A percentile compares a stretch with the other conserved stretches of the same genome.
Evolutionary conservation across 2,797 vertebrate species (phyloP).

Genomic region (Amphiprion clarkii): DNA sequence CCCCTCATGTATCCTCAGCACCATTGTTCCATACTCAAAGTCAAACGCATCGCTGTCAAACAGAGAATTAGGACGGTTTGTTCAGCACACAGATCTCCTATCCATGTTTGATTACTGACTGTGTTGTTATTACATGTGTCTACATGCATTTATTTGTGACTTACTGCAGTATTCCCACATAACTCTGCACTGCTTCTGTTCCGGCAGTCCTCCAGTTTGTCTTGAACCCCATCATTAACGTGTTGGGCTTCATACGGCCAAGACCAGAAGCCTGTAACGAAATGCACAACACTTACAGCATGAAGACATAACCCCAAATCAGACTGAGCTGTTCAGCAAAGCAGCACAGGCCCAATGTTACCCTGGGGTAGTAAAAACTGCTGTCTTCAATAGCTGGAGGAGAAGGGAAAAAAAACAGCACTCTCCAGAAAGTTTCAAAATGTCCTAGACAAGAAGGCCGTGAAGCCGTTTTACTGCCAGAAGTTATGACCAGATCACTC

Average conservation of each 20-base stretch:
- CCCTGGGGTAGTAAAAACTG: conserved; percentile 25
- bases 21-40: conserved; percentile 92
- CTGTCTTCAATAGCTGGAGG: conserved; percentile 17
- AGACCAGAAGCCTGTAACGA: conserved; percentile 90
- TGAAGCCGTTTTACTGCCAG: conserved; percentile 56
- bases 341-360: conserved; percentile 7
- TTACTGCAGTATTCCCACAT: conserved; percentile 96
- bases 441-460: conserved; percentile 11
- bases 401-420: conserved; percentile 4
- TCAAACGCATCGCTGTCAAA: conserved; percentile 93
- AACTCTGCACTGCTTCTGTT: conserved; percentile 86
- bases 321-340: conserved; percentile 2
- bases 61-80: conserved; percentile 2
- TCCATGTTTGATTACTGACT: not conserved
- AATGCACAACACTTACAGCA: conserved; percentile 5
- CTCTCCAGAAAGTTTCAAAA: conserved; percentile 31
- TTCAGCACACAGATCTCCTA: conserved; percentile 11
- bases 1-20: conserved; percentile 92
- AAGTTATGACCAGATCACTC: conserved; percentile 54
- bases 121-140: not conserved
- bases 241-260: conserved; percentile 96
- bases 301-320: conserved; percentile 32
- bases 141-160: conserved; percentile 64
- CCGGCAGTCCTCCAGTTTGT: conserved; percentile 90
- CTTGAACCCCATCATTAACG: conserved; percentile 95